These are phyloP conservation scores for Marmota flaviventris DNA, from an alignment of 2,113 vertebrate species.

Conservation along the genomic window DNA sequence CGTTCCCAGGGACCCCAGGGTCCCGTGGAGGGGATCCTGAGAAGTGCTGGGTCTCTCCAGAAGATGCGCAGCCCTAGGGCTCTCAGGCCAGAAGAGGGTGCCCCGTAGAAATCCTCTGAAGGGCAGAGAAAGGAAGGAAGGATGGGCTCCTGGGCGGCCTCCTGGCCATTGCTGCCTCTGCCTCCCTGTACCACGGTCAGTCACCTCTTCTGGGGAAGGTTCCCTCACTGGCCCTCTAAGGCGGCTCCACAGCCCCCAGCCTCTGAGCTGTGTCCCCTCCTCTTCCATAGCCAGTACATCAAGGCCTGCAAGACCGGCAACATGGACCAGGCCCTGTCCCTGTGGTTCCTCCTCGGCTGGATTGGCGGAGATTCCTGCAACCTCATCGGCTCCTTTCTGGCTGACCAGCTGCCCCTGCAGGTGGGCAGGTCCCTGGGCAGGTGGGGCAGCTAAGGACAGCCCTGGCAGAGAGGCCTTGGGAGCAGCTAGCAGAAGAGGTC, in stretches of 20 bases:
- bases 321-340: slow-evolving; percentile 96
- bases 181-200: accelerated
- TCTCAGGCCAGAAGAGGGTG: background rate
- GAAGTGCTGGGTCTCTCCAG: background rate
- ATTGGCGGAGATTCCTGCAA: slow-evolving; percentile 96
- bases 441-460: background rate
- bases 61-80: accelerated
- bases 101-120: background rate
- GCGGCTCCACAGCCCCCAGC: accelerated
- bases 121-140: background rate
- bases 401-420: slow-evolving; percentile 97
- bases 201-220: background rate
- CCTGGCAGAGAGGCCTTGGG: background rate
- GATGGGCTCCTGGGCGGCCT: too few species aligned
- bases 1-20: background rate
- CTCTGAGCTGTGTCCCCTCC: accelerated
- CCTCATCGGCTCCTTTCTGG: slow-evolving; percentile 95
- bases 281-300: slow-evolving; percentile 92
- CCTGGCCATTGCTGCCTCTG: accelerated
- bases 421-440: slow-evolving; percentile 79
- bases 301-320: slow-evolving; percentile 94
- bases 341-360: slow-evolving; percentile 98
- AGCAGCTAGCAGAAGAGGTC: background rate
- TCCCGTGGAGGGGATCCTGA: background rate
- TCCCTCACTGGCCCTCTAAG: too few species aligned